Evolutionary conservation across 2,113 vertebrate genomes (phyloP), one percentile per base, ranked within the genome.

Genomic region (Agelaius tricolor): DNA sequence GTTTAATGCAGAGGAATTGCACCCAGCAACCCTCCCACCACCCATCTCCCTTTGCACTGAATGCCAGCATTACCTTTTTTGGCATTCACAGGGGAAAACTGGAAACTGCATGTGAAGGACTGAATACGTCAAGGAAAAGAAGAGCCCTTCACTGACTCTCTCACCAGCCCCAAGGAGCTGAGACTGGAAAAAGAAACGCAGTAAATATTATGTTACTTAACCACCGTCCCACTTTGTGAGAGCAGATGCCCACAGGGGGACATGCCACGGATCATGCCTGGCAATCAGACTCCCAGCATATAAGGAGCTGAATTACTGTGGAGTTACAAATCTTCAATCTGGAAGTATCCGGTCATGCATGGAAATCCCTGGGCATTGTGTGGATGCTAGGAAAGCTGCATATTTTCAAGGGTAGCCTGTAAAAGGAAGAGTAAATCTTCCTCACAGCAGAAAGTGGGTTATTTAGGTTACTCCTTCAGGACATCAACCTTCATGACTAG

Each of bases 311-410:
- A 85, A 87, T 82, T 85, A 66, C 19, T 8, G 27, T 33, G 28
- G 58, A 93, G 79, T 35, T 83, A 90, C 43, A 67, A 49, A 71
- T 62, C 71, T 77, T 90, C 3, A 3, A n/a, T n/a, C 51, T 93
- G 67, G 37, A 93, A 84, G 59, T n/a, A 58, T 63, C 47, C 0
- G 0, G 75, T 51, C 87, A 67, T 17, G 63, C 79, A 43, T 39
- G 44, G 82, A 93, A 94, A 72, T 52, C 35, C 30, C 55, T 67
- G 78, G 67, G 67, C 76, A 77, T n/a, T 80, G 67, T 77, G 47
- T 18, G 57, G 73, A 37, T 47, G n/a, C 33, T 63, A 47, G 47
- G 55, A 83, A 88, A 84, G 28, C 52, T 41, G 82, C 9, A 1
- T 44, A 55, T 31, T 84, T 90, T 92, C 51, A 78, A 93, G 52